Evolutionary conservation across 2,888 invertebrate genomes (phyloP), one percentile per base, ranked within the genome.

Genomic region (Lycocerus yunnanus): DNA sequence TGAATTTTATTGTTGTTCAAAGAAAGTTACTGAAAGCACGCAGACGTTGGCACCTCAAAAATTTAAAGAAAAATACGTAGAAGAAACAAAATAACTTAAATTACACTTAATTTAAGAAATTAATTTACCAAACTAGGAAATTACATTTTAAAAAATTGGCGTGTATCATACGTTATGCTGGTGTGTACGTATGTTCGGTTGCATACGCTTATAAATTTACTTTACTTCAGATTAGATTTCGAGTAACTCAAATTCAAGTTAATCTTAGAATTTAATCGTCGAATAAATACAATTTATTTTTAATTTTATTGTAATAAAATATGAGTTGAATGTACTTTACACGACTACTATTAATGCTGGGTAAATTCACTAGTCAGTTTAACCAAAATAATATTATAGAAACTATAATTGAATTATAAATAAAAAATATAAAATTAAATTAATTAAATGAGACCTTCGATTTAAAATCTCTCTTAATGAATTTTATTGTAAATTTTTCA

Each of bases 1-100:
- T 75, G 88, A 89, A 71, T 90, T 90, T 81, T 86, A 88, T 0
- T 89, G 88, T 77, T 85, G 83, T 71, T 70, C 70, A 11, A 81
- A 77, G 74, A 79, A 75, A 14, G 68, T 80, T 0, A 81, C 82
- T 3, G 82, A 83, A 69, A 84, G 84, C 68, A 81, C 80, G 6
- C 72, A 77, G 69, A 73, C 60, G 0, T 76, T 76, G 68, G 20
- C 69, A 11, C 72, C 71, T 21, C 43, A 69, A 59, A 14, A 18
- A n/a, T 66, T 15, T 16, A 72, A 58, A 58, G 27, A 73, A 21
- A 72, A 72, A 70, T 73, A 75, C 18, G 69, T 66, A 15, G 58
- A 65, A 10, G 15, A 63, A 9, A 65, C 10, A 24, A 15, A 63
- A 14, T 66, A 24, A 21, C 21, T 66, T 63, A 43, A 27, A 27